A percentile compares a stretch with the other conserved stretches of the same genome.
Evolutionary conservation across 1,140 invertebrate genomes (phyloP).

Genomic region (Hylyphantes graminicola): DNA sequence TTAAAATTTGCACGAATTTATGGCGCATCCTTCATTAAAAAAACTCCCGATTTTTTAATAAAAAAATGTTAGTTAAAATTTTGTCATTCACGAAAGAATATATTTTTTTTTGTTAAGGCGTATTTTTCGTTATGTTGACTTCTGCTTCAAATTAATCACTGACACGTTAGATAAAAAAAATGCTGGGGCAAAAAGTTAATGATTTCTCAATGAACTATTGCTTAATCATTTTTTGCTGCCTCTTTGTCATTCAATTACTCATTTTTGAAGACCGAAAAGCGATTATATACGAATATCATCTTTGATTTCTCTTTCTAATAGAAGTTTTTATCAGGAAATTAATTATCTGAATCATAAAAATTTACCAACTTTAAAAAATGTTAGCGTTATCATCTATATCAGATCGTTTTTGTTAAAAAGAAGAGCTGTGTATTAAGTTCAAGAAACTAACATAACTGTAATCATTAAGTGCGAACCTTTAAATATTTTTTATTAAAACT

Average conservation of each 20-base stretch:
- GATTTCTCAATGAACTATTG: slow-evolving; percentile 57
- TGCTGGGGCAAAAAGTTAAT: slow-evolving; percentile 49
- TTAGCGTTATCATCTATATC: too few relatives aligned
- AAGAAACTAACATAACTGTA: background rate
- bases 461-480: background rate
- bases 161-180: slow-evolving; percentile 25
- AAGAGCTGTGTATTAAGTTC: background rate
- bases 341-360: background rate
- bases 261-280: slow-evolving; percentile 48
- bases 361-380: background rate
- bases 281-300: slow-evolving; percentile 34
- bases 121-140: slow-evolving; percentile 43
- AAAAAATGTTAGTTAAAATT: too few relatives aligned
- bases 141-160: slow-evolving; percentile 51
- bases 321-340: background rate
- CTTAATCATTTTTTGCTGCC: slow-evolving; percentile 34
- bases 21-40: too few relatives aligned
- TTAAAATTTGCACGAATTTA: too few relatives aligned
- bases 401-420: background rate
- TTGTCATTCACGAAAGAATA: too few relatives aligned
- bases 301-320: background rate
- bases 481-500: background rate
- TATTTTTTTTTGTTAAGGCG: too few relatives aligned
- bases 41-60: too few relatives aligned
- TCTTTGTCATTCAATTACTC: slow-evolving; percentile 45